These are phyloP conservation scores for Philaethria dido DNA, from an alignment of 2,888 invertebrate species.

Conservation along the genomic window DNA sequence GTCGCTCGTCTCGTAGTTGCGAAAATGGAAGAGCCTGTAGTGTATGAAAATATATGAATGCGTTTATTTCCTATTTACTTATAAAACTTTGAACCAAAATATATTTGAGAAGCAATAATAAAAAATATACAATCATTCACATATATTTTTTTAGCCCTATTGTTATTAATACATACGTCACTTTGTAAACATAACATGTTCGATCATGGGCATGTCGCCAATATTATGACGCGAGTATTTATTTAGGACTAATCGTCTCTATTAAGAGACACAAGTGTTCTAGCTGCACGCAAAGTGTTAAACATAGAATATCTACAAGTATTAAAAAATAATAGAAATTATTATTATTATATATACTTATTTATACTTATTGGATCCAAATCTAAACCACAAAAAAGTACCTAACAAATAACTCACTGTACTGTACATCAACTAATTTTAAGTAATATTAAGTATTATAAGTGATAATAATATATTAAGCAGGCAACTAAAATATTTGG, in stretches of 20 bases:
- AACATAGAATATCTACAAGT: slow-evolving; percentile 5
- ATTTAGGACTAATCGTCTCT: slow-evolving; percentile 44
- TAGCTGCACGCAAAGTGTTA: slow-evolving; percentile 24
- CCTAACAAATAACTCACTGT: too few relatives aligned
- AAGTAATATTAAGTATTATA: too few relatives aligned
- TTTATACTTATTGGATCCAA: background rate
- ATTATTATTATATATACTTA: too few relatives aligned
- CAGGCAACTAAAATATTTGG: too few relatives aligned
- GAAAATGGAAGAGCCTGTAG: slow-evolving; percentile 65
- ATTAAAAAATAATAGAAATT: too few relatives aligned
- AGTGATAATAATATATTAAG: too few relatives aligned
- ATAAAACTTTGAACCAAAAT: background rate
- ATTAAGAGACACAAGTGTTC: slow-evolving; percentile 33
- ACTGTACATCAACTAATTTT: too few relatives aligned
- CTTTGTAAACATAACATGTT: slow-evolving; percentile 36
- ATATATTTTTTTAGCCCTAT: slow-evolving; percentile 19
- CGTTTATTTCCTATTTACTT: background rate
- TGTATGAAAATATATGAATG: background rate
- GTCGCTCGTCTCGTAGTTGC: slow-evolving; percentile 72
- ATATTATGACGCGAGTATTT: slow-evolving; percentile 45
- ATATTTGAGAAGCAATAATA: too few relatives aligned
- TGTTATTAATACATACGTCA: slow-evolving; percentile 32
- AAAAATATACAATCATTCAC: background rate
- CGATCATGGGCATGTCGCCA: slow-evolving; percentile 44
- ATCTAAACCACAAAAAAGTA: too few relatives aligned